phyloP scores from a whole-genome alignment of 1,140 invertebrate genomes.

The Gyrodactylus salaris region DNA sequence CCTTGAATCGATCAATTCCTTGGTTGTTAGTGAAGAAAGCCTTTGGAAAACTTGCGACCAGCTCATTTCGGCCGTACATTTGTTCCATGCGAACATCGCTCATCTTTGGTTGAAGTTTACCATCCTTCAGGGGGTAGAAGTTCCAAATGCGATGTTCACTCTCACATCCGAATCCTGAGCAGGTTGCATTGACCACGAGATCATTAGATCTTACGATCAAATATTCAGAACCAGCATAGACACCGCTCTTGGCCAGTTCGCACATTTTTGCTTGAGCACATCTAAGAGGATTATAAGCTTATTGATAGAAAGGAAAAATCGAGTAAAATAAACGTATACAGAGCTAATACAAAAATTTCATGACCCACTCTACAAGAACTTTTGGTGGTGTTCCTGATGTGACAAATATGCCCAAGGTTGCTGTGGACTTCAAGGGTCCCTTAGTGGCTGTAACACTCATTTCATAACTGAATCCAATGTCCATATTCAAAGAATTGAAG shows the following conservation, averaged over 20 bases:
- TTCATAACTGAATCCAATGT: not conserved
- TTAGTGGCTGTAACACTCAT: not conserved
- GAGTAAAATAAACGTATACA: too few species aligned
- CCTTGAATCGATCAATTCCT: not conserved
- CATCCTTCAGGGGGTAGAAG: not conserved
- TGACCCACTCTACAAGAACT: not conserved
- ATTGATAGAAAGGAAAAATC: not conserved
- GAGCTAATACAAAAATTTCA: not conserved
- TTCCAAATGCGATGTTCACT: not conserved
- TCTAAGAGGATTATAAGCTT: not conserved
- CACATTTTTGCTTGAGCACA: not conserved
- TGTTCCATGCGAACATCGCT: not conserved
- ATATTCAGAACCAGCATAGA: not conserved
- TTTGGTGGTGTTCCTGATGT: not conserved
- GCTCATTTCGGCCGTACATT: not conserved
- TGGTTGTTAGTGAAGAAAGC: not conserved
- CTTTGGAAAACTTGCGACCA: not conserved
- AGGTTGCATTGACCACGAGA: not conserved
- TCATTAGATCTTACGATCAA: not conserved
- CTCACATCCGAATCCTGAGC: not conserved
- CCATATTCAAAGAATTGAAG: not conserved
- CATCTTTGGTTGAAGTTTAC: not conserved
- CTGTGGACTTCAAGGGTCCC: not conserved
- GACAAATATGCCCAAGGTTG: not conserved
- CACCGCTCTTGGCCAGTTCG: not conserved